Base-by-base conservation (phyloP, 2,888 invertebrate species). In the Habroteleia sp. region DNA sequence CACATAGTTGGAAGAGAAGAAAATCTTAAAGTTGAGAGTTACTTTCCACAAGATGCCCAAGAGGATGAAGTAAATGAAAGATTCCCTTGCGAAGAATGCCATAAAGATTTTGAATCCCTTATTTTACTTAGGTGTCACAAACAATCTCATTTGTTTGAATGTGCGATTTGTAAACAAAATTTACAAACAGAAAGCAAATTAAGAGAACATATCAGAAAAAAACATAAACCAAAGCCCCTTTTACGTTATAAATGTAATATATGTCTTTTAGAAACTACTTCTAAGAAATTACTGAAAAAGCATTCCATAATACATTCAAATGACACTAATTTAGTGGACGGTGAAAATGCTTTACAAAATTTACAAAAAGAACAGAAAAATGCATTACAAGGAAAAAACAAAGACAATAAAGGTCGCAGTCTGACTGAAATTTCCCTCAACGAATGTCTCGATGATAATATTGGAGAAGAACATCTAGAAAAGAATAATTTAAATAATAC, bases 1-100 rank as follows among this genome's bases (percentile, higher is more conserved):
- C 69, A 69, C 10, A 48, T 48, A 1, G 23, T n/a, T 0, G 2
- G 11, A 2, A 42, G 6, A 2, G 39, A 69, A 11, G 29, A 42
- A 3, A 14, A 3, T 0, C 1, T 2, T 0, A 41, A 25, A 8
- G 0, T n/a, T 1, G 50, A 50, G 7, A 41, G 56, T 1, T 68
- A 17, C 14, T 48, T 68, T 5, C 50, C 69, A 2, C 31, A 69
- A 1, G 60, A 69, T 16, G 44, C 33, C 4, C 60, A 50, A 10
- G 60, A 35, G 5, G 69, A 69, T 17, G 52, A 60, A 27, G 52
- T 60, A 0, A 69, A 13, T 1, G 69, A 60, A 20, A 27, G 20
- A 20, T 69, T 69, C 8, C 3, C 48, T 3, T 69, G 69, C 10
- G 35, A 60, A 6, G 50, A 69, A n/a, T 69, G 69, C 16, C 7